Conservation (phyloP, 2,888 invertebrate genomes). For the Silvanus unidentatus region DNA sequence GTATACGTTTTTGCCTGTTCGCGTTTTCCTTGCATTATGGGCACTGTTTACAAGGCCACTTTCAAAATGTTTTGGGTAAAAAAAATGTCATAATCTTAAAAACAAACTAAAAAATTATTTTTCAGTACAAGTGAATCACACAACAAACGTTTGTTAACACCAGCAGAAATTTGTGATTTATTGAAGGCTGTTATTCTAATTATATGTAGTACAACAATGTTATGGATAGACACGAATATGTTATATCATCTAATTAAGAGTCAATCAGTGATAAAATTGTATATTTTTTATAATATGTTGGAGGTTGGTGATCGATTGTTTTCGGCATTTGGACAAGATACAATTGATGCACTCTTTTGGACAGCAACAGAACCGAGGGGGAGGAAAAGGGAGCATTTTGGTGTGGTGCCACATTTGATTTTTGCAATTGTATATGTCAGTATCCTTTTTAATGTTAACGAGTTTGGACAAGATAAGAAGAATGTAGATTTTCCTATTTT, state of each 20-base stretch:
- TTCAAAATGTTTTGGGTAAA: conserved; percentile 67
- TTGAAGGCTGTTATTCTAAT: conserved; percentile 87
- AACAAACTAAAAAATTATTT: conserved; percentile 11
- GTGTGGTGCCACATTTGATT: conserved; percentile 82
- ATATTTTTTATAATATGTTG: conserved; percentile 99
- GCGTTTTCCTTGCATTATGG: conserved; percentile 84
- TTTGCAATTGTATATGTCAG: conserved; percentile 90
- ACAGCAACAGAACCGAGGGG: conserved; percentile 94
- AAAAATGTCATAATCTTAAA: conserved; percentile 7
- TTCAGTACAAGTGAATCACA: conserved; percentile 38
- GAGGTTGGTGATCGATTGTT: conserved; percentile 95
- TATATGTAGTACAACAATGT: conserved; percentile 75
- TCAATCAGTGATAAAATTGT: conserved; percentile 97
- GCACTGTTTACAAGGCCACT: conserved; percentile 69
- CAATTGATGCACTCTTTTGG: conserved; percentile 96
- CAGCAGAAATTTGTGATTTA: conserved; percentile 93
- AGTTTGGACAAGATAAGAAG: not conserved
- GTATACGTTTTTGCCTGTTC: conserved; percentile 92
- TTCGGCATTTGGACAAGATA: conserved; percentile 96
- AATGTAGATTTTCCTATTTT: conserved; percentile 17
- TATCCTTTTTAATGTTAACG: conserved; percentile 62
- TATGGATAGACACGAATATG: conserved; percentile 94
- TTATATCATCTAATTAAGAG: conserved; percentile 96
- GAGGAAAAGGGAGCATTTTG: conserved; percentile 74
- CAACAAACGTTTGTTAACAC: conserved; percentile 61